Base-by-base conservation (phyloP, 1,140 invertebrate species). In the Mya arenaria region DNA sequence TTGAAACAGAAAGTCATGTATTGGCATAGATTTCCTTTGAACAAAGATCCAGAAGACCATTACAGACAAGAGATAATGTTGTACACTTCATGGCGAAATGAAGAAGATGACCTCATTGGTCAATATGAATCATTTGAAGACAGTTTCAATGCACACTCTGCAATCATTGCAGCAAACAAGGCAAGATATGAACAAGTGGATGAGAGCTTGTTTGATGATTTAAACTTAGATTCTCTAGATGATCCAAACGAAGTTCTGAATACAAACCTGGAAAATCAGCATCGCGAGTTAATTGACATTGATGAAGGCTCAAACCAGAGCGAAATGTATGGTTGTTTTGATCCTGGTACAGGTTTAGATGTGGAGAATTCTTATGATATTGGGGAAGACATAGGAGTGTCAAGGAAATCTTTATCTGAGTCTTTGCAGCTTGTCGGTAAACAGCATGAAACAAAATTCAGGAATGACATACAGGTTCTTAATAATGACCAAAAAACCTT, bases 31-130 rank as follows among this genome's bases (percentile, higher is more conserved):
- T 63, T 58, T 28, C 58, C 73, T 39, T 28, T 75, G 63, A 75
- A 75, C 41, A 32, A 75, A 44, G 73, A 75, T 63, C 41, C 15
- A 15, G 71, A 74, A 41, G 71, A 74, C n/a, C 56, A 60, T 58
- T 71, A 25, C 28, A 41, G 69, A 58, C 32, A 74, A 32, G 37
- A 74, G 37, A 37, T 75, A 37, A 63, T 75, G 73, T 63, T 75
- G 37, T 75, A 17, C 73, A 75, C 56, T 28, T 25, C 37, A 25
- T 75, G 73, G 73, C 34, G 73, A 30, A 30, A 75, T 75, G 73
- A 75, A 41, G 73, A 75, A 65, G 34, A 37, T 32, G 73, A 75
- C 39, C 28, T 75, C 56, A 75, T 75, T 23, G 25, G n/a, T 63
- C 28, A 41, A 4, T 75, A 62, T 25, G 30, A 65, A 15, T 28